Evolutionary conservation across 2,797 vertebrate genomes (phyloP), one percentile per base, ranked within the genome.

Genomic region (Chlorospingus semifuscus): DNA sequence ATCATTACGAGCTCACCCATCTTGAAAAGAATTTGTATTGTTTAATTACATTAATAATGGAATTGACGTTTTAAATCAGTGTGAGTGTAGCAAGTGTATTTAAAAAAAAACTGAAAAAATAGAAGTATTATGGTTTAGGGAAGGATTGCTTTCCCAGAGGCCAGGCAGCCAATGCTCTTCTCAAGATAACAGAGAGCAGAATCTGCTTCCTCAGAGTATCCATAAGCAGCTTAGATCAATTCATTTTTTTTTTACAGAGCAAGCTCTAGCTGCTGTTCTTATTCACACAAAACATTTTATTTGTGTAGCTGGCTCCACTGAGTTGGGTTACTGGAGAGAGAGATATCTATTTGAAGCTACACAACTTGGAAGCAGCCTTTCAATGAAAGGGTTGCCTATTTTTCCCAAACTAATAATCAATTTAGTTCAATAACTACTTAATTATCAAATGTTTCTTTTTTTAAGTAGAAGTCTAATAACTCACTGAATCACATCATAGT

Each of bases 391-490:
- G 9, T 36, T 91, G 32, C 18, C 49, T 68, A 10, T 42, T 46
- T 87, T 93, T 78, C 53, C 17, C 39, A 92, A 91, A 75, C 37
- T 57, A 71, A 92, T 64, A 41, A 95, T 42, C 56, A 85, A 46
- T 91, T 89, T 85, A 22, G n/a, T 93, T 93, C 77, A 92, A 93
- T 50, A 80, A 34, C 32, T 75, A 9, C 64, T 87, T 89, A 92
- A 90, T 74, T 71, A 87, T 89, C 44, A 53, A 60, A 57, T 29
- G 21, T 83, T 91, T 70, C 19, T 87, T 80, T 95, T 94, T 89
- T 74, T 26, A 89, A 87, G 72, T 29, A 71, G 30, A 77, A 85
- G 29, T 27, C 56, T 85, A 87, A 83, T 80, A 93, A 92, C 13
- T 87, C 68, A 83, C 41, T 57, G 75, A 94, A 80, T 92, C 87